phyloP scores from a whole-genome alignment of 2,888 invertebrate genomes.

The Epinotia demarniana region DNA sequence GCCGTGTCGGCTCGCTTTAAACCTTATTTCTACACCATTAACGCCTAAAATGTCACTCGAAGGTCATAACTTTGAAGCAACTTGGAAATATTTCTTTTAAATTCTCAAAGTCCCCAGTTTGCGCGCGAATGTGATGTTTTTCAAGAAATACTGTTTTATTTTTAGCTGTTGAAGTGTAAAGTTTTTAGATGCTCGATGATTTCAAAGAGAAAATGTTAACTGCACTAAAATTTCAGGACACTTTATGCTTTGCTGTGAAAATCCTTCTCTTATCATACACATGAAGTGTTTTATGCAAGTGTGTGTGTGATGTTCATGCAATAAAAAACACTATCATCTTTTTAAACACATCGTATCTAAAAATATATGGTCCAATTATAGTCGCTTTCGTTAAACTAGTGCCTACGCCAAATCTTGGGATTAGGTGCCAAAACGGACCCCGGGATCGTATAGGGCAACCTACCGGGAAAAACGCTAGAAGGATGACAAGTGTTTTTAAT shows the following conservation, averaged over 20 bases:
- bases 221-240: constrained; percentile 4
- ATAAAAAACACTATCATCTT: no score
- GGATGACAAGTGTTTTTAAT: no score
- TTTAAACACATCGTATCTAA: no score
- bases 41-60: constrained; percentile 34
- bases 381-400: no score
- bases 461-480: no score
- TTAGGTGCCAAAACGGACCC: no score
- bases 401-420: no score
- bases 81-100: constrained; percentile 22
- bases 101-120: not conserved
- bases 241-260: not conserved
- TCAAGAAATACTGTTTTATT: constrained; percentile 13
- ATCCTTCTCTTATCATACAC: not conserved
- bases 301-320: no score
- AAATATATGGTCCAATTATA: no score
- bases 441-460: no score
- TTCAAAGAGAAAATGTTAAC: constrained; percentile 19
- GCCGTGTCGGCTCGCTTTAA: constrained; percentile 17
- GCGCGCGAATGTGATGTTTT: not conserved
- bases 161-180: not conserved
- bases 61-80: constrained; percentile 27
- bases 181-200: constrained; percentile 17
- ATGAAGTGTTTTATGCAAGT: no score
- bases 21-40: constrained; percentile 42